Percentiles rank a stretch among this genome's conserved stretches.
phyloP scores from a whole-genome alignment of 2,888 invertebrate species.

The Cataglyphis cursor region DNA sequence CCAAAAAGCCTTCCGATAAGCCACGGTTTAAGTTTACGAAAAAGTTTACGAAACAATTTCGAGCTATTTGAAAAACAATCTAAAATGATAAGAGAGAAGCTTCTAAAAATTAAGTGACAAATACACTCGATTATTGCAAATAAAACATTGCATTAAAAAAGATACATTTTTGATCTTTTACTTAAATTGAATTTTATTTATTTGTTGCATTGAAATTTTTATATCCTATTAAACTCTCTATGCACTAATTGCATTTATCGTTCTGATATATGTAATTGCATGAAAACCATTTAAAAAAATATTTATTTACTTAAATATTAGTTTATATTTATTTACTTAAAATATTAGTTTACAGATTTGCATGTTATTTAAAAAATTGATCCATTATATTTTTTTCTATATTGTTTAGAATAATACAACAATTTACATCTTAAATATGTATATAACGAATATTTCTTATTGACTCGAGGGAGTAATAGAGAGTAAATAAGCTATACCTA shows the following conservation, averaged over 20 bases:
- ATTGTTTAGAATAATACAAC: not conserved
- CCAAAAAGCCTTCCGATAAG: slow-evolving; percentile 46
- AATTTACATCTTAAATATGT: not conserved
- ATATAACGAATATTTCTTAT: not conserved
- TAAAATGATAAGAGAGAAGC: not conserved
- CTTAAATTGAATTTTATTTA: not conserved
- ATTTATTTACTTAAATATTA: not conserved
- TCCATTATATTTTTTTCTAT: not conserved
- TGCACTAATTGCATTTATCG: not conserved
- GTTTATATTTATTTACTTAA: too few species aligned
- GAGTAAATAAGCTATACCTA: not conserved
- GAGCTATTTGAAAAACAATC: slow-evolving; percentile 11
- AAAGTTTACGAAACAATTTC: not conserved
- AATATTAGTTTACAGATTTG: not conserved
- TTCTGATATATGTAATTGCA: not conserved
- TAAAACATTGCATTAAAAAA: not conserved
- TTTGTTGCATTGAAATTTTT: not conserved
- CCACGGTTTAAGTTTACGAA: slow-evolving; percentile 16
- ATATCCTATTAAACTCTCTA: not conserved
- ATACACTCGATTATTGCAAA: not conserved
- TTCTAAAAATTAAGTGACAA: not conserved
- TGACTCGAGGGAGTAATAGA: not conserved
- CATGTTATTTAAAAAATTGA: not conserved
- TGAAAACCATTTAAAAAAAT: too few species aligned
- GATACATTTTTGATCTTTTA: not conserved